Evolutionary conservation across 2,797 vertebrate genomes (phyloP).

Genomic region (Helostoma temminkii): DNA sequence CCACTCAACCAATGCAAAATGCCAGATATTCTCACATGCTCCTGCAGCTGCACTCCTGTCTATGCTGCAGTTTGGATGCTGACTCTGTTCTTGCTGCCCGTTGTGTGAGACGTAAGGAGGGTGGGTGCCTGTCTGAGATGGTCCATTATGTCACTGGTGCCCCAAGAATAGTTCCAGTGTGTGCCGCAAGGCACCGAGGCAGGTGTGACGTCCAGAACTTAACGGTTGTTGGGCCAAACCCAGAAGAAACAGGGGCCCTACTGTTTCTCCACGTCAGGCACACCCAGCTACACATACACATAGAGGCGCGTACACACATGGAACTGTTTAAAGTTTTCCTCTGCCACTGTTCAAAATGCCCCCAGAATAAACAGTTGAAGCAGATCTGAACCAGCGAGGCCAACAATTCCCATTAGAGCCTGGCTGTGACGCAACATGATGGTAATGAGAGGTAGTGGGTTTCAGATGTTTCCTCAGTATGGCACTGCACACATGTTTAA

Average conservation of each 20-base stretch:
- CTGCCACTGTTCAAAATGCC: constrained; percentile 74
- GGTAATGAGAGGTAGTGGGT: constrained; percentile 61
- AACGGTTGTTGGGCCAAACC: constrained; percentile 75
- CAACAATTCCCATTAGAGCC: constrained; percentile 61
- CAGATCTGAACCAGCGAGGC: constrained; percentile 51
- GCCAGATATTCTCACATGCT: constrained; percentile 2
- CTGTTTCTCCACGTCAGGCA: constrained; percentile 79
- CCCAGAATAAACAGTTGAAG: constrained; percentile 68
- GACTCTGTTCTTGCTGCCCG: constrained; percentile 35
- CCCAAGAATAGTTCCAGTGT: constrained; percentile 84
- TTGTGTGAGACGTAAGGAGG: constrained; percentile 43
- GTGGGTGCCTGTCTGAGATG: constrained; percentile 62
- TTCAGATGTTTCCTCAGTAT: constrained; percentile 58
- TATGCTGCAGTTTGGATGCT: constrained; percentile 48
- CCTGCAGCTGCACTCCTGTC: constrained; percentile 51
- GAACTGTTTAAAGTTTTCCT: constrained; percentile 73
- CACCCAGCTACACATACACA: constrained; percentile 55
- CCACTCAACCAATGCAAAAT: not conserved
- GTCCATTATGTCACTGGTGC: constrained; percentile 79
- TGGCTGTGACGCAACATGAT: constrained; percentile 65
- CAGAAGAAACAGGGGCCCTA: constrained; percentile 83
- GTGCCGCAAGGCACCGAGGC: constrained; percentile 62
- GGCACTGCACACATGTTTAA: not conserved
- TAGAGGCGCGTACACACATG: constrained; percentile 68
- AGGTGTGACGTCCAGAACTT: constrained; percentile 77